phyloP scores from a whole-genome alignment of 1,140 invertebrate species.

The Thereuonema tuberculata region DNA sequence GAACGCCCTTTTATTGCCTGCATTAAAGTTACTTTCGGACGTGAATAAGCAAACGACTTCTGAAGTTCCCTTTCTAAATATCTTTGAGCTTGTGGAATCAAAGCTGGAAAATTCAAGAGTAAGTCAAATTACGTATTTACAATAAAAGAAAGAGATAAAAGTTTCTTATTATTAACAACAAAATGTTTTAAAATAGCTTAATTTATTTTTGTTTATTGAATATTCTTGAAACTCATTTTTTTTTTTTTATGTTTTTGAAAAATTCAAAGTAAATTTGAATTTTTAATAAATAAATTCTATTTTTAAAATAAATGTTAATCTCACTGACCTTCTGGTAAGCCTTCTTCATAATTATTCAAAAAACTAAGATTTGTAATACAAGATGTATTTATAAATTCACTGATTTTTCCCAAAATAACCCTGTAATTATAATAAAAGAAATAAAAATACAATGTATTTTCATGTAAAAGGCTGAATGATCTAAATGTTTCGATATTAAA shows the following conservation, averaged over 20 bases:
- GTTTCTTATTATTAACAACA: too few relatives aligned
- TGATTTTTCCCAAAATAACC: slow-evolving; percentile 76
- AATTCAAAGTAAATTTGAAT: too few relatives aligned
- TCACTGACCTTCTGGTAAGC: slow-evolving; percentile 56
- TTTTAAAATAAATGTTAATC: not conserved
- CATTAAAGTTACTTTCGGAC: too few relatives aligned
- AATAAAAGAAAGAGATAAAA: too few relatives aligned
- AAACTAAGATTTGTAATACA: slow-evolving; percentile 93
- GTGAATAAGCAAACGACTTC: slow-evolving; percentile 54
- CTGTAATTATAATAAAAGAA: slow-evolving; percentile 32
- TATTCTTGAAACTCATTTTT: too few relatives aligned
- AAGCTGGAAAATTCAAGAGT: slow-evolving; percentile 34
- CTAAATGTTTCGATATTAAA: too few relatives aligned
- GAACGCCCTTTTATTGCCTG: too few relatives aligned
- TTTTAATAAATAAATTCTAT: too few relatives aligned
- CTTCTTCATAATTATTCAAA: slow-evolving; percentile 76
- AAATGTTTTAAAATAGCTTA: too few relatives aligned
- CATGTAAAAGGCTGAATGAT: not conserved
- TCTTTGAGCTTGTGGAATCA: slow-evolving; percentile 66
- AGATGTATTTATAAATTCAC: slow-evolving; percentile 87
- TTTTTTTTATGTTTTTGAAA: too few relatives aligned
- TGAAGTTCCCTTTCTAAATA: slow-evolving; percentile 77
- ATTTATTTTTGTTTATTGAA: too few relatives aligned
- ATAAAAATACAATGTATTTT: slow-evolving; percentile 2
- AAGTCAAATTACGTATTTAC: not conserved